A percentile compares a stretch with the other conserved stretches of the same genome.
Conservation (phyloP, 35 echinoderm and acorn worm genomes). For the Acanthaster planci region DNA sequence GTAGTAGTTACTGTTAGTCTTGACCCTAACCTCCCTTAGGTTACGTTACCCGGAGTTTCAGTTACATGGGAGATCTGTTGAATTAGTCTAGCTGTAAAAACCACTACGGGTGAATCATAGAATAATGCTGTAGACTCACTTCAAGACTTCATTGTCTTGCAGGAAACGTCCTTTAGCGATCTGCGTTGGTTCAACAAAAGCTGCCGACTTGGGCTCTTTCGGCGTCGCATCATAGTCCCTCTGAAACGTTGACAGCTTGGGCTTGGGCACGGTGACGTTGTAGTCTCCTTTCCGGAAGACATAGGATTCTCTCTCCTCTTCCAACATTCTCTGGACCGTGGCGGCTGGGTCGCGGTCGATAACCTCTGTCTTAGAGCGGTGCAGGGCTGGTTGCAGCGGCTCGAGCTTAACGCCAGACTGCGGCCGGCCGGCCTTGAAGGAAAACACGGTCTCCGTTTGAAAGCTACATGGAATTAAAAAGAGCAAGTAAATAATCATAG, state of each 20-base stretch:
- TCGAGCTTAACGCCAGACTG: slow-evolving; percentile 29
- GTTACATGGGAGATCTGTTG: too few relatives aligned
- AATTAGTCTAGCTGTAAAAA: too few relatives aligned
- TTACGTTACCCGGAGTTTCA: too few relatives aligned
- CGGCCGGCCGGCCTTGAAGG: slow-evolving; percentile 53
- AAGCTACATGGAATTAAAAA: slow-evolving; percentile 47
- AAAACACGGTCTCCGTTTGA: slow-evolving; percentile 53
- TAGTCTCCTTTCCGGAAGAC: slow-evolving; percentile 93
- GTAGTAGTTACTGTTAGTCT: too few relatives aligned
- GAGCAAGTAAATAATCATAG: background rate
- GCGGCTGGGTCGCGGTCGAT: slow-evolving; percentile 40
- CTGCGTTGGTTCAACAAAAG: slow-evolving; percentile 84
- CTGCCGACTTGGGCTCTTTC: slow-evolving; percentile 78
- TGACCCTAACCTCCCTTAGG: too few relatives aligned
- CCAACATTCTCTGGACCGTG: slow-evolving; percentile 77
- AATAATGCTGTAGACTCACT: slow-evolving; percentile 59
- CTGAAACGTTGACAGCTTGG: slow-evolving; percentile 71
- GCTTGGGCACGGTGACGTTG: slow-evolving; percentile 78
- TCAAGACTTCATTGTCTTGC: slow-evolving; percentile 45
- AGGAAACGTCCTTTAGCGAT: slow-evolving; percentile 79
- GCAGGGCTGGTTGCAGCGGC: background rate
- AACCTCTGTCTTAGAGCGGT: background rate
- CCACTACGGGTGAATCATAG: too few relatives aligned
- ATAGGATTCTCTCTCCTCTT: slow-evolving; percentile 85
- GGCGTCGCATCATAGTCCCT: slow-evolving; percentile 65